Conservation (phyloP, 1,140 invertebrate genomes). For the Homarus americanus region DNA sequence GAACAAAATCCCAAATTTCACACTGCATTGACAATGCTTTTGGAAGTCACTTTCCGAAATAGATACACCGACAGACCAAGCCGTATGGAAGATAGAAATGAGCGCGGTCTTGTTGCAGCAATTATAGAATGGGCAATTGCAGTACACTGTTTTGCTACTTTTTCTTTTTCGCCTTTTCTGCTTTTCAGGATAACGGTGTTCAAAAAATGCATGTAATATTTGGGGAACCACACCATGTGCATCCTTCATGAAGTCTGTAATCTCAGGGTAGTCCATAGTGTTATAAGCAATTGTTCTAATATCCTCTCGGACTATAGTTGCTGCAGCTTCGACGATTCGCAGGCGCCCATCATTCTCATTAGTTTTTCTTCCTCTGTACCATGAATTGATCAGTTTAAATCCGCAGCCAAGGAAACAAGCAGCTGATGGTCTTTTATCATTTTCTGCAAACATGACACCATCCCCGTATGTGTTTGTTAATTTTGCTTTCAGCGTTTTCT, state of each 20-base stretch:
- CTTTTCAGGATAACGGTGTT: conserved; percentile 1
- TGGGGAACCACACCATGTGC: conserved; percentile 1
- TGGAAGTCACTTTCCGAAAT: neutral
- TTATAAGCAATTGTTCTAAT: too few relatives aligned
- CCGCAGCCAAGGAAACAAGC: conserved; percentile 24
- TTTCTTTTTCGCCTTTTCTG: neutral
- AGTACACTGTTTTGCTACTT: too few relatives aligned
- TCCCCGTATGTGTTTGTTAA: too few relatives aligned
- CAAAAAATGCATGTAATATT: conserved; percentile 35
- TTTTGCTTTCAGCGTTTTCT: too few relatives aligned
- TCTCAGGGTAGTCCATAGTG: too few relatives aligned
- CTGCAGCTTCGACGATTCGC: neutral
- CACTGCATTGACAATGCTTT: too few relatives aligned
- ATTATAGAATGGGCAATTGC: too few relatives aligned
- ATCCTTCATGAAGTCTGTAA: too few relatives aligned
- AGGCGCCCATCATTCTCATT: neutral
- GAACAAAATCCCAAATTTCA: too few relatives aligned
- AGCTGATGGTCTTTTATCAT: too few relatives aligned
- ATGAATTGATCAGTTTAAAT: conserved; percentile 30
- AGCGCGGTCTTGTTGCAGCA: conserved; percentile 23
- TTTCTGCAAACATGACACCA: too few relatives aligned
- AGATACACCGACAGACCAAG: neutral
- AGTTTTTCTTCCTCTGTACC: conserved; percentile 16
- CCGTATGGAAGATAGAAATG: neutral
- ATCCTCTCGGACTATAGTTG: too few relatives aligned